A percentile compares a stretch with the other conserved stretches of the same genome.
Evolutionary conservation across 2,113 vertebrate species (phyloP).

Genomic region (Phaetusa simplex): DNA sequence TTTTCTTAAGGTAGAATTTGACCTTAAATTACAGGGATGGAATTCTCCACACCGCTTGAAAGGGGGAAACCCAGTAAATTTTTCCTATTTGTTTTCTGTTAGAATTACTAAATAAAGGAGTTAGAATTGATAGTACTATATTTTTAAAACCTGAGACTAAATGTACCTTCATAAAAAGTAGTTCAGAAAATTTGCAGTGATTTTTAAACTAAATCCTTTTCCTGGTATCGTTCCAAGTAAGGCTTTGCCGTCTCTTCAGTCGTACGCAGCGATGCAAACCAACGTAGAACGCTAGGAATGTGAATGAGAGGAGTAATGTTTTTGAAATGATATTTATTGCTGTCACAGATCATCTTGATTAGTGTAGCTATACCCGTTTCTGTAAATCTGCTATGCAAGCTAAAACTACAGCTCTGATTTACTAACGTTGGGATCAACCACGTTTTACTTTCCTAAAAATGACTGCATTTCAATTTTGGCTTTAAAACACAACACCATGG

Average conservation of each 20-base stretch:
- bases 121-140: not conserved
- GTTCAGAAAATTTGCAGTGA: not conserved
- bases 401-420: not conserved
- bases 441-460: not conserved
- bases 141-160: not conserved
- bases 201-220: not conserved
- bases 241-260: not conserved
- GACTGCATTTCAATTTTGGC: not conserved
- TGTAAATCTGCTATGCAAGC: not conserved
- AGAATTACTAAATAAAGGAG: not conserved
- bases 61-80: not conserved
- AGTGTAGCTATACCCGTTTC: not conserved
- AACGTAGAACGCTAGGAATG: not conserved
- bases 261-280: not conserved
- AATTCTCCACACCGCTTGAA: not conserved
- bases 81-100: not conserved
- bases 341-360: not conserved
- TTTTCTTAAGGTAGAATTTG: not conserved
- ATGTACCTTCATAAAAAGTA: not conserved
- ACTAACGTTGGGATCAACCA: not conserved
- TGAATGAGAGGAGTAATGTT: not conserved
- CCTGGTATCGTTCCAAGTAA: not conserved
- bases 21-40: not conserved
- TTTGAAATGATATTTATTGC: not conserved
- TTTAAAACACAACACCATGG: not conserved